Conservation (phyloP, 1,140 invertebrate species). For the Battus philenor region DNA sequence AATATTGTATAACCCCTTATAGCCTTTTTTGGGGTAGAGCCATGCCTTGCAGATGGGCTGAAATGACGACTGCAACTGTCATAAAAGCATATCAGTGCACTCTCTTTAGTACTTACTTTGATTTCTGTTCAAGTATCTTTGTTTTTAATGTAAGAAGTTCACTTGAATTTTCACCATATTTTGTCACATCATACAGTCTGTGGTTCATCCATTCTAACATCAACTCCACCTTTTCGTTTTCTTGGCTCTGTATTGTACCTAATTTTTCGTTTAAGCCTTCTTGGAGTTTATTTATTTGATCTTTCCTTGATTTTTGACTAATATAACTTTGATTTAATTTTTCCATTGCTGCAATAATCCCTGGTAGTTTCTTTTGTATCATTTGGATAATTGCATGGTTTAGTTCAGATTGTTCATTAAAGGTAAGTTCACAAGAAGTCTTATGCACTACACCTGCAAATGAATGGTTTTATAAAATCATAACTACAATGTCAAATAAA, state of each 20-base stretch:
- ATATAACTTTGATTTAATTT: conserved; percentile 34
- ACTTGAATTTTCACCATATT: conserved; percentile 44
- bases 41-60: too few species aligned
- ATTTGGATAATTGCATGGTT: conserved; percentile 52
- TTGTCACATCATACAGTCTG: conserved; percentile 40
- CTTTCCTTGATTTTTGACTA: conserved; percentile 29
- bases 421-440: conserved; percentile 40
- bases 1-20: too few species aligned
- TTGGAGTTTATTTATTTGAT: conserved; percentile 44
- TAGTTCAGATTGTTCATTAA: conserved; percentile 57
- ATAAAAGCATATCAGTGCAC: not conserved
- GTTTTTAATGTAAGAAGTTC: conserved; percentile 54
- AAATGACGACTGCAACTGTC: too few species aligned
- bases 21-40: too few species aligned
- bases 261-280: conserved; percentile 52
- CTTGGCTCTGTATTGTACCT: conserved; percentile 47
- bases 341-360: conserved; percentile 41
- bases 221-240: conserved; percentile 53
- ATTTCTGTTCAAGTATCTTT: conserved; percentile 55
- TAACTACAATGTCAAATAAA: too few species aligned
- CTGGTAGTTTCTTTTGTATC: conserved; percentile 51
- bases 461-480: too few species aligned
- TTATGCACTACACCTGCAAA: conserved; percentile 55
- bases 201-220: conserved; percentile 68
- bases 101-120: conserved; percentile 42